Conservation (phyloP, 2,113 vertebrate species). For the Actenoides hombroni region DNA sequence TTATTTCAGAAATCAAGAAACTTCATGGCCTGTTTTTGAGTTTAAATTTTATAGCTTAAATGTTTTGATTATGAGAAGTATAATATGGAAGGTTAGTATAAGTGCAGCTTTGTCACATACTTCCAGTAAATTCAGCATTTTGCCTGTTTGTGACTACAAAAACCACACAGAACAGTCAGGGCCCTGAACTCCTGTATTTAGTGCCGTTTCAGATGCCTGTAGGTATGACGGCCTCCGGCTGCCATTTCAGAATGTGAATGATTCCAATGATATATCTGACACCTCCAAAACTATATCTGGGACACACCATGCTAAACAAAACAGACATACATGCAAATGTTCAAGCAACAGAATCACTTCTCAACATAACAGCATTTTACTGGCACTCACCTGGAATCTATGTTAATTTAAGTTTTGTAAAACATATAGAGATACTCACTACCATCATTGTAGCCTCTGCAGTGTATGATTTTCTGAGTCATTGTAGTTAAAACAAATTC, state of each 20-base stretch:
- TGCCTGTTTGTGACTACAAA: neutral
- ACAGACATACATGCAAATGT: neutral
- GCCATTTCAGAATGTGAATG: neutral
- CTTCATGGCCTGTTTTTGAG: neutral
- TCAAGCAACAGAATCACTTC: neutral
- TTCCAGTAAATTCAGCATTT: neutral
- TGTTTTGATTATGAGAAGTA: neutral
- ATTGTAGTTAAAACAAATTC: neutral
- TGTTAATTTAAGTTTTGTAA: neutral
- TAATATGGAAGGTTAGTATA: neutral
- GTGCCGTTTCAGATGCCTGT: neutral
- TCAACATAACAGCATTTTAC: neutral
- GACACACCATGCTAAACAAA: neutral
- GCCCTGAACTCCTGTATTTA: neutral
- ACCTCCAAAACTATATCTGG: neutral
- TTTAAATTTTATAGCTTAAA: neutral
- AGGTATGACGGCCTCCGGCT: accelerated
- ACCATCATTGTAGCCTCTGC: neutral
- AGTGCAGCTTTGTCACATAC: neutral
- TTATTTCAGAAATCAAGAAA: neutral
- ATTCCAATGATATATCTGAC: neutral
- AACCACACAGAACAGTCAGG: neutral
- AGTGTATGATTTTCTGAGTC: neutral
- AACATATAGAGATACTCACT: neutral
- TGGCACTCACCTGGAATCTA: neutral